Evolutionary conservation across 2,888 invertebrate species (phyloP).

Genomic region (Tenthredo notha): DNA sequence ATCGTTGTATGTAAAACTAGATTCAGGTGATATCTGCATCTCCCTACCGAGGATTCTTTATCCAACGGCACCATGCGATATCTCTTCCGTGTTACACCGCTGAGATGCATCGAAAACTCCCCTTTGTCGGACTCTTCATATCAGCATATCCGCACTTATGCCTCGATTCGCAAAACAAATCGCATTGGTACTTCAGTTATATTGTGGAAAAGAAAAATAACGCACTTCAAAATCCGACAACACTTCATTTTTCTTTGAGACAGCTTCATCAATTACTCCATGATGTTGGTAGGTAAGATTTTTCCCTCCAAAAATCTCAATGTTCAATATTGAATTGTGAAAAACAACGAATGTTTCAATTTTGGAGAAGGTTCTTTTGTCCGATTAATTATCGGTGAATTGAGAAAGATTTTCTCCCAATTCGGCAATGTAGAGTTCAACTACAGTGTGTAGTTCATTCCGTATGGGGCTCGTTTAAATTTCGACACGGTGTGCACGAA

Average conservation of each 20-base stretch:
- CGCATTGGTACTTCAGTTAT: neutral
- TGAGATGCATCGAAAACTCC: neutral
- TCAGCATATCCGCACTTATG: neutral
- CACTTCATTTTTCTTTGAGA: neutral
- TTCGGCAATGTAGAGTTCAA: neutral
- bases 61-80: neutral
- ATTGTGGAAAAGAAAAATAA: neutral
- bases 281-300: neutral
- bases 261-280: neutral
- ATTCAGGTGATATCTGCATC: slow-evolving; percentile 40
- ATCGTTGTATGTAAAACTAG: slow-evolving; percentile 31
- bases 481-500: slow-evolving; percentile 18
- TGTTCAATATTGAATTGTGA: neutral
- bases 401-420: neutral
- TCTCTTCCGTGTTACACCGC: slow-evolving; percentile 8
- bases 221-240: neutral
- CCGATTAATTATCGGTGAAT: neutral
- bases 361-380: neutral
- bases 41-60: neutral
- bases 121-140: neutral
- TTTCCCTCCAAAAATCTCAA: neutral
- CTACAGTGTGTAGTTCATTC: neutral
- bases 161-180: neutral
- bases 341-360: neutral
- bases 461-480: neutral